Conservation (phyloP, 2,113 vertebrate genomes). For the Hippocampus abdominalis region DNA sequence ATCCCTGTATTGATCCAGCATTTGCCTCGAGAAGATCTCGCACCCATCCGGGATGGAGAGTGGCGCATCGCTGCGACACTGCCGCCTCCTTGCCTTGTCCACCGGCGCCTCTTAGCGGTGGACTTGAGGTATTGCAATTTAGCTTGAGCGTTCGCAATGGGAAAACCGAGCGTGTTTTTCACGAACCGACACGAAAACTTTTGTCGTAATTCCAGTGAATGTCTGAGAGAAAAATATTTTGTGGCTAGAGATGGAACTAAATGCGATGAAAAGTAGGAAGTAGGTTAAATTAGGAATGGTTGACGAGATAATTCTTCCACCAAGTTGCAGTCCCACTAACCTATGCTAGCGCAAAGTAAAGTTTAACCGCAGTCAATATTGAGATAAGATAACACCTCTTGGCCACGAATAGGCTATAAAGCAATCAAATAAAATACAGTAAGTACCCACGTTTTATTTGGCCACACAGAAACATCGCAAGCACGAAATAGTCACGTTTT, state of each 20-base stretch:
- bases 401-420: not conserved
- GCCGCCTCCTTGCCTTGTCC: slow-evolving; percentile 24
- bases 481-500: not conserved
- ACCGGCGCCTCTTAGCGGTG: slow-evolving; percentile 55
- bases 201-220: too few species aligned
- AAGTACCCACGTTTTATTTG: slow-evolving; percentile 1
- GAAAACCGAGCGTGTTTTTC: not conserved
- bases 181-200: too few species aligned
- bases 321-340: too few species aligned
- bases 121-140: not conserved
- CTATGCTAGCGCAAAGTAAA: too few species aligned
- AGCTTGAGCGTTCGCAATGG: not conserved
- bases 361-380: too few species aligned
- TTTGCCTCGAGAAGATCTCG: slow-evolving; percentile 33
- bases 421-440: not conserved
- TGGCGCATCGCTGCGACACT: slow-evolving; percentile 72
- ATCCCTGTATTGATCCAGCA: slow-evolving; percentile 1
- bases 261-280: too few species aligned
- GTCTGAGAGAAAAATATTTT: too few species aligned
- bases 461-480: not conserved
- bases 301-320: too few species aligned
- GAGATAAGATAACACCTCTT: not conserved
- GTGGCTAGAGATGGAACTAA: too few species aligned
- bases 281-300: too few species aligned
- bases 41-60: slow-evolving; percentile 21